Evolutionary conservation across 2,888 invertebrate genomes (phyloP), one percentile per base, ranked within the genome.

Genomic region (Pseudolycoriella hygida): DNA sequence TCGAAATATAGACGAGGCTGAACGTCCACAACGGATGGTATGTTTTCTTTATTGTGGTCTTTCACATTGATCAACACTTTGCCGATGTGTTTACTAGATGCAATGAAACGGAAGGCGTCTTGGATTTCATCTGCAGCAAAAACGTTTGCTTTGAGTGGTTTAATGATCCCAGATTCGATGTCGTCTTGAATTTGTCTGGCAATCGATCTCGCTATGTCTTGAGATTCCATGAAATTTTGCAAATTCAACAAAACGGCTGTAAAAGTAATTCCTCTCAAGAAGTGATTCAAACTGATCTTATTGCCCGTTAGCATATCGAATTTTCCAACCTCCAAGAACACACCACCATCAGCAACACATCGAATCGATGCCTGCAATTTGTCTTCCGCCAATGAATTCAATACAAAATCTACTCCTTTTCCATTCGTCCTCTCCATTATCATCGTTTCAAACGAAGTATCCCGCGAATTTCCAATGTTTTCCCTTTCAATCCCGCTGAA

Each of bases 321-420:
- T 63, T 88, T 89, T 41, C 88, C 88, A 49, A 90, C 88, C 66
- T 89, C 88, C 42, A 88, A 60, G 62, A 89, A 89, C 47, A 77
- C 68, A 10, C 88, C 79, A 1, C 69, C 66, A 2, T 52, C 52
- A 1, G 69, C 73, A 8, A 80, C 59, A 51, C 79, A 79, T 2
- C 76, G 65, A 0, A 77, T 60, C 0, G 78, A 77, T 0, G 78
- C 83, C 56, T 75, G 72, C 1, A 94, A 70, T 62, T 94, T 93
- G 40, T 96, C 93, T 56, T 89, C 93, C 1, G 93, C 77, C 39
- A 97, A 66, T 0, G 92, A 93, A 62, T 97, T 97, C 8, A 89
- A 66, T 12, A 96, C 84, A 45, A 93, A 67, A 57, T 97, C 87
- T 0, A 97, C 94, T 34, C 94, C 93, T 53, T 71, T 71, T 12